These are phyloP conservation scores for Echiichthys vipera DNA, from an alignment of 2,797 vertebrate species.

Conservation along the genomic window DNA sequence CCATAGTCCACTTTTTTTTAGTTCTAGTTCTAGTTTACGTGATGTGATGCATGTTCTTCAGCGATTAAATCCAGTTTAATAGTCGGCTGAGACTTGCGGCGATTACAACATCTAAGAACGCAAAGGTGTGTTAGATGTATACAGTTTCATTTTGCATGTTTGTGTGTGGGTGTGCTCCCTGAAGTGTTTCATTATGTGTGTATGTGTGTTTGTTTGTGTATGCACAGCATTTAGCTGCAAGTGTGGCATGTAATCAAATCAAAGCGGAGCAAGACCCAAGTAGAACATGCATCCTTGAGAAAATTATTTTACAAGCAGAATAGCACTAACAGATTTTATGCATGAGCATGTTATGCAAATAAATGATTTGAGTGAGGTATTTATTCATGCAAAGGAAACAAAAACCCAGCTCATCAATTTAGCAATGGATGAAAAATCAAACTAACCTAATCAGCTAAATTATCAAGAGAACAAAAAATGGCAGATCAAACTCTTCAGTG, in stretches of 20 bases:
- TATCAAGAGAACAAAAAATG: slow-evolving; percentile 2
- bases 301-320: slow-evolving; percentile 23
- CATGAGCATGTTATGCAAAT: slow-evolving; percentile 67
- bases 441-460: slow-evolving; percentile 23
- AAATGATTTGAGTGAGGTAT: slow-evolving; percentile 33
- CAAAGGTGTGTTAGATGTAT: not conserved
- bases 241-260: slow-evolving; percentile 54
- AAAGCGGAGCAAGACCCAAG: slow-evolving; percentile 44
- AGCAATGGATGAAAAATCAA: slow-evolving; percentile 12
- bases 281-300: slow-evolving; percentile 49
- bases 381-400: slow-evolving; percentile 54
- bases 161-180: slow-evolving; percentile 27
- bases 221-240: slow-evolving; percentile 19
- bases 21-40: slow-evolving; percentile 64
- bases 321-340: slow-evolving; percentile 22
- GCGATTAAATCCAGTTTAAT: slow-evolving; percentile 20
- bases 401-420: slow-evolving; percentile 38
- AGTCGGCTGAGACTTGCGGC: slow-evolving; percentile 31
- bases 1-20: slow-evolving; percentile 20
- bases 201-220: slow-evolving; percentile 25
- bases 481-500: not conserved
- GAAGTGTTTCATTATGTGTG: not conserved
- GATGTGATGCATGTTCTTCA: slow-evolving; percentile 44
- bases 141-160: slow-evolving; percentile 14
- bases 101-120: slow-evolving; percentile 37